These are phyloP conservation scores for Aythya baeri DNA, from an alignment of 2,113 vertebrate genomes.

Conservation along the genomic window DNA sequence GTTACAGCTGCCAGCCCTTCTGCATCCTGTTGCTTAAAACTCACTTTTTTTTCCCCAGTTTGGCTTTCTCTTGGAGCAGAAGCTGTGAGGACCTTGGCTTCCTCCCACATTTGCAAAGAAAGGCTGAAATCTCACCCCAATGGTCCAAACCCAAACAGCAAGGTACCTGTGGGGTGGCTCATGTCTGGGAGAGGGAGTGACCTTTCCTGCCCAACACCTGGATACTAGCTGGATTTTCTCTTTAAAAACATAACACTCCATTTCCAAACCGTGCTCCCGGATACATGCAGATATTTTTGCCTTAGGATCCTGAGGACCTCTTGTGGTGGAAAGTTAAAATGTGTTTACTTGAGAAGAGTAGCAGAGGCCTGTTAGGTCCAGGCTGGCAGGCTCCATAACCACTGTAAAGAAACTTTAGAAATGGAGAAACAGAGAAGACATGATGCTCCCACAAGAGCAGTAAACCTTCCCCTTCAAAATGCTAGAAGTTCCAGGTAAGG, in stretches of 20 bases:
- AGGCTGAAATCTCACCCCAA: background rate
- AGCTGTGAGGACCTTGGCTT: background rate
- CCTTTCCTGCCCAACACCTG: background rate
- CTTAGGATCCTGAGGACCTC: conserved; percentile 34
- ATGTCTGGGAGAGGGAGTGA: rapidly evolving
- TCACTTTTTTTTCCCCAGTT: background rate
- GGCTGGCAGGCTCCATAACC: rapidly evolving
- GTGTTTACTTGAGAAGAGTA: background rate
- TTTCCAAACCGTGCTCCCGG: background rate
- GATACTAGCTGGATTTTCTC: too few species aligned
- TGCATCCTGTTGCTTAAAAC: background rate
- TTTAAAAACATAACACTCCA: background rate
- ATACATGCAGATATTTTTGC: background rate
- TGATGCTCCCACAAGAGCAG: background rate
- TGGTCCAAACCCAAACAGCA: too few species aligned
- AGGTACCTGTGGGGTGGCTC: rapidly evolving
- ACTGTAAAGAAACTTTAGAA: too few species aligned
- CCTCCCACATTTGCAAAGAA: background rate
- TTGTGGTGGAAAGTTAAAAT: background rate
- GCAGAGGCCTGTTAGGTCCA: rapidly evolving
- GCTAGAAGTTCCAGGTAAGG: too few species aligned
- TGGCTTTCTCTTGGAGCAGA: background rate
- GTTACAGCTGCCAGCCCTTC: background rate
- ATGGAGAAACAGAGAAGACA: background rate
- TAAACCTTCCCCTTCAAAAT: background rate